Percentiles rank a stretch among this genome's conserved stretches.
Conservation (phyloP, 2,797 vertebrate species). For the Smutsia temminckii region DNA sequence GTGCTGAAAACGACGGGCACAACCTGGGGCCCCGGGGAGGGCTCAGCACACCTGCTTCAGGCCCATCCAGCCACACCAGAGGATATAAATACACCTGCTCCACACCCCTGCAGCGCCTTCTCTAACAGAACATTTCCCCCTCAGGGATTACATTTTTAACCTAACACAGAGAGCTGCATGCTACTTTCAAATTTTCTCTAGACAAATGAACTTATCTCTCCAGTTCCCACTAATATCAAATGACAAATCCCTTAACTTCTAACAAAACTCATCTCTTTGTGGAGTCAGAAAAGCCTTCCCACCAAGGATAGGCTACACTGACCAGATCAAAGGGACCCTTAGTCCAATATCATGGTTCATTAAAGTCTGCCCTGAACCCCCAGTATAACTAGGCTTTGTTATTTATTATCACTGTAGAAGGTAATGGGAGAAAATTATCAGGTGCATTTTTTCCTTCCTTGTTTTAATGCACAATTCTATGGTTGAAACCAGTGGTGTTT, state of each 20-base stretch:
- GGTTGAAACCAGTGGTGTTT: neutral
- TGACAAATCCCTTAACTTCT: neutral
- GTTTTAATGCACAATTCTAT: neutral
- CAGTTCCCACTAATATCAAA: neutral
- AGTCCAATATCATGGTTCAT: neutral
- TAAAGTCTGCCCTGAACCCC: neutral
- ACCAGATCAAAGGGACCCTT: neutral
- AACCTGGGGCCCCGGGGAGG: neutral
- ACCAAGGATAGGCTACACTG: neutral
- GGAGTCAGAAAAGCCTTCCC: neutral
- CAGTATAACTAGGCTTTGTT: neutral
- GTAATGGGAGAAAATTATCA: neutral
- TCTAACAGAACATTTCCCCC: neutral
- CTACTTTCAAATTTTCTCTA: neutral
- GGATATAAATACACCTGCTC: neutral
- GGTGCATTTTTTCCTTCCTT: neutral
- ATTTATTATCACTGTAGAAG: neutral
- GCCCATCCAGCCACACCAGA: neutral
- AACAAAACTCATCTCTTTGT: slow-evolving; percentile 18
- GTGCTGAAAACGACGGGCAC: neutral
- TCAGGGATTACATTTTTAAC: neutral
- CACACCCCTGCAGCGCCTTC: neutral
- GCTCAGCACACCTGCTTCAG: neutral
- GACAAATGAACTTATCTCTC: slow-evolving; percentile 1
- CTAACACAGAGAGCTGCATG: neutral